phyloP scores from a whole-genome alignment of 2,888 invertebrate species.

The Oscheius sp. region DNA sequence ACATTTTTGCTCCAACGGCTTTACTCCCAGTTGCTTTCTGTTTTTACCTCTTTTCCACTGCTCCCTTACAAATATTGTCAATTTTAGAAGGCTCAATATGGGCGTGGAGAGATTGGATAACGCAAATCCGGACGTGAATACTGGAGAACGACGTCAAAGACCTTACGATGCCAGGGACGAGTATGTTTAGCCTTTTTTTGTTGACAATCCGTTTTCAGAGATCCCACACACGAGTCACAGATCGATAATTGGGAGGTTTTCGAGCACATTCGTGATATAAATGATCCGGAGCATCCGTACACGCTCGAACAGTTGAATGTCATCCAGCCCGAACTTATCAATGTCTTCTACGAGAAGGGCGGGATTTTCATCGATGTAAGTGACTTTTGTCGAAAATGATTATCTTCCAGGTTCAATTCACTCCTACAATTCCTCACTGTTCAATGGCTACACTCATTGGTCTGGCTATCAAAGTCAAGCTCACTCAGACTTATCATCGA shows the following conservation, averaged over 20 bases:
- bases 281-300: constrained; percentile 97
- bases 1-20: neutral
- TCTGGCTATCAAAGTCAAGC: constrained; percentile 89
- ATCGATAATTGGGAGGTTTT: constrained; percentile 73
- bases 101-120: constrained; percentile 52
- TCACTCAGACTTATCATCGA: constrained; percentile 85
- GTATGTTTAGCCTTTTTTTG: neutral
- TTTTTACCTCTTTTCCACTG: constrained; percentile 23
- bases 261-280: constrained; percentile 91
- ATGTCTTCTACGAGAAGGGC: constrained; percentile 53
- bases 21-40: constrained; percentile 9
- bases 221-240: constrained; percentile 61
- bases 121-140: constrained; percentile 53
- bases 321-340: constrained; percentile 81
- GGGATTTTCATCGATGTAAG: constrained; percentile 65
- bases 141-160: constrained; percentile 45
- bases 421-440: constrained; percentile 98
- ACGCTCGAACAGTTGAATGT: constrained; percentile 94
- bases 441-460: constrained; percentile 97
- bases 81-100: constrained; percentile 36
- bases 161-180: constrained; percentile 42
- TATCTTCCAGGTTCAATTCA: constrained; percentile 78
- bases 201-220: constrained; percentile 38
- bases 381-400: neutral
- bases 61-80: constrained; percentile 3